These are phyloP conservation scores for Caenorhabditis drosophilae DNA, from an alignment of 2,888 invertebrate species.

Conservation along the genomic window DNA sequence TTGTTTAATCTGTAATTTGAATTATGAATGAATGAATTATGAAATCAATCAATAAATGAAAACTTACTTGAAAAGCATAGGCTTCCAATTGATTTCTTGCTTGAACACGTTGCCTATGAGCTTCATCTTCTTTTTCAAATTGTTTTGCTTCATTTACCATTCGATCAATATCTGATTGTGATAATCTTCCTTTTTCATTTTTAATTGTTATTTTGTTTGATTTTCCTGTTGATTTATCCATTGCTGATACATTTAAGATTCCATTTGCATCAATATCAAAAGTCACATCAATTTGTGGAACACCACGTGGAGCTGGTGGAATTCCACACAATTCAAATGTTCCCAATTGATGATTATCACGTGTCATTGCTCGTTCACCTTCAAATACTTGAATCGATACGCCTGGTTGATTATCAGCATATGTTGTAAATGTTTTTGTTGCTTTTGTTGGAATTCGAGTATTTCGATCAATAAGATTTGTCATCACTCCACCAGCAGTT, in stretches of 20 bases:
- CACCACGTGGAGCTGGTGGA: conserved; percentile 68
- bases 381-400: conserved; percentile 84
- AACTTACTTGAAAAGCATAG: conserved; percentile 74
- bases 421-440: conserved; percentile 80
- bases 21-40: too few relatives aligned
- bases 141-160: conserved; percentile 89
- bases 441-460: conserved; percentile 70
- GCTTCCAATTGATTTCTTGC: conserved; percentile 86
- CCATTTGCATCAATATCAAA: conserved; percentile 70
- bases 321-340: conserved; percentile 71
- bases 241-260: conserved; percentile 65
- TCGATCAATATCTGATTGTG: conserved; percentile 87
- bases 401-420: conserved; percentile 88
- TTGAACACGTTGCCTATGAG: conserved; percentile 74
- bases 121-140: conserved; percentile 78
- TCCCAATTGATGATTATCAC: conserved; percentile 70
- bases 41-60: too few relatives aligned
- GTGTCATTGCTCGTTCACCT: conserved; percentile 72
- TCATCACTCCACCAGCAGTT: conserved; percentile 93
- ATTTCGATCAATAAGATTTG: conserved; percentile 80
- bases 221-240: conserved; percentile 67
- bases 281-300: conserved; percentile 73
- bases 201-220: conserved; percentile 60
- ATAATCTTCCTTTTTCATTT: conserved; percentile 79
- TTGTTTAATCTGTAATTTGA: conserved; percentile 36